phyloP scores from a whole-genome alignment of 1,140 invertebrate genomes.

The Theocolax elegans region DNA sequence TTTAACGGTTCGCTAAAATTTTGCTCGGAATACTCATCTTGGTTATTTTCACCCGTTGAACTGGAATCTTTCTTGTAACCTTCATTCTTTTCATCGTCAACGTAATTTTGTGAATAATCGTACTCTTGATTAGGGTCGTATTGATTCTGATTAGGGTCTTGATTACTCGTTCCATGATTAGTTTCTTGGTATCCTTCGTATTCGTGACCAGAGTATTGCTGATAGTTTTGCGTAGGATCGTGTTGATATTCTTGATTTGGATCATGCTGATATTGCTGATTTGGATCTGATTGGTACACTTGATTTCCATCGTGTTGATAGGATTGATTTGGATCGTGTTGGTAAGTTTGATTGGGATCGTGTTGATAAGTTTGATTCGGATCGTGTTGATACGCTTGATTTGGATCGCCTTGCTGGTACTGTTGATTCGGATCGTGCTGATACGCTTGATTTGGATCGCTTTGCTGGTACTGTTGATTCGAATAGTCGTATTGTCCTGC shows the following conservation, averaged over 20 bases:
- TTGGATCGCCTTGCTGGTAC: conserved; percentile 37
- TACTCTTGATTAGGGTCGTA: conserved; percentile 21
- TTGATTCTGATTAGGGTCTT: conserved; percentile 22
- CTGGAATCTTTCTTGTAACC: no score
- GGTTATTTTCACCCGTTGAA: no score
- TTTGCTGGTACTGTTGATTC: conserved; percentile 13
- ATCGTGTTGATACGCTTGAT: conserved; percentile 32
- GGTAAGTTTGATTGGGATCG: conserved; percentile 27
- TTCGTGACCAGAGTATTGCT: conserved; percentile 10
- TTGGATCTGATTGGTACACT: background rate
- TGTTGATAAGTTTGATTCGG: conserved; percentile 29
- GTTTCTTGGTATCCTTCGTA: conserved; percentile 42
- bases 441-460: conserved; percentile 10
- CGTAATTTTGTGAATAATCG: conserved; percentile 1
- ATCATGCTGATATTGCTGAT: conserved; percentile 44
- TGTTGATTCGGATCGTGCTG: conserved; percentile 15
- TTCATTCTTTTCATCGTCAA: no score
- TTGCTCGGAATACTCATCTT: no score
- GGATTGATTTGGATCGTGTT: no score
- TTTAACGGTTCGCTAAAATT: no score
- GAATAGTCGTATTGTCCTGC: conserved; percentile 38
- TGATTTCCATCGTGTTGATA: no score
- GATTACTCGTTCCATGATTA: conserved; percentile 6
- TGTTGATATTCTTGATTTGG: conserved; percentile 45
- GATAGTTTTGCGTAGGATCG: no score